Conservation (phyloP, 1,140 invertebrate genomes). For the Orchestia grillus region DNA sequence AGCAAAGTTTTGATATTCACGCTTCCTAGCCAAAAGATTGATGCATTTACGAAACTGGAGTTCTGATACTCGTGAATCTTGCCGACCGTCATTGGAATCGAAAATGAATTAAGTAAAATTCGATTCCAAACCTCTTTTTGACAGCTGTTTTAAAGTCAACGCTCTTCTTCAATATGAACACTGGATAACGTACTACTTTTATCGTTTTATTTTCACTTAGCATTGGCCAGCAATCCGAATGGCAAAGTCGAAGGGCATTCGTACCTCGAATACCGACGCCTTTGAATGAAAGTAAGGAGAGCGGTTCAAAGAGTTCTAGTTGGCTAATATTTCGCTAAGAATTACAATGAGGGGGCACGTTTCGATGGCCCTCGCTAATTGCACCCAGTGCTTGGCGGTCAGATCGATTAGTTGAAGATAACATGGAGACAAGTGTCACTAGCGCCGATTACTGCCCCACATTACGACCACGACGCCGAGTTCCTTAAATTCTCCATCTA, state of each 20-base stretch:
- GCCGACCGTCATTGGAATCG: not conserved
- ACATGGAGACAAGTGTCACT: conserved; percentile 7
- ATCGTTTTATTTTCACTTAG: not conserved
- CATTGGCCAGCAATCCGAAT: not conserved
- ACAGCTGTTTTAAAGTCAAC: not conserved
- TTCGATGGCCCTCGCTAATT: not conserved
- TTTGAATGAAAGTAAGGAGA: not conserved
- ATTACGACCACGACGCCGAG: not conserved
- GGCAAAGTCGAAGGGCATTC: not conserved
- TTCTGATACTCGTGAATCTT: not conserved
- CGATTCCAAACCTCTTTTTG: not conserved
- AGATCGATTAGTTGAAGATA: conserved; percentile 1
- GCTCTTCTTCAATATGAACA: not conserved
- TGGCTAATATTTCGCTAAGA: not conserved
- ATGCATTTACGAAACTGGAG: not conserved
- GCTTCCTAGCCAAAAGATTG: not conserved
- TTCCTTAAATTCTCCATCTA: not conserved
- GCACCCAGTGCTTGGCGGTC: not conserved
- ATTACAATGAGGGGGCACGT: not conserved
- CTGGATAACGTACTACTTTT: not conserved
- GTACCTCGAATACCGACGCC: not conserved
- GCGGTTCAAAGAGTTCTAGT: not conserved
- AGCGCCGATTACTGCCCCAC: not conserved
- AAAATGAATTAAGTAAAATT: not conserved
- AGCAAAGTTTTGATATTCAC: not conserved